Conservation (phyloP, 2,797 vertebrate genomes). For the Pseudochromis fuscus region DNA sequence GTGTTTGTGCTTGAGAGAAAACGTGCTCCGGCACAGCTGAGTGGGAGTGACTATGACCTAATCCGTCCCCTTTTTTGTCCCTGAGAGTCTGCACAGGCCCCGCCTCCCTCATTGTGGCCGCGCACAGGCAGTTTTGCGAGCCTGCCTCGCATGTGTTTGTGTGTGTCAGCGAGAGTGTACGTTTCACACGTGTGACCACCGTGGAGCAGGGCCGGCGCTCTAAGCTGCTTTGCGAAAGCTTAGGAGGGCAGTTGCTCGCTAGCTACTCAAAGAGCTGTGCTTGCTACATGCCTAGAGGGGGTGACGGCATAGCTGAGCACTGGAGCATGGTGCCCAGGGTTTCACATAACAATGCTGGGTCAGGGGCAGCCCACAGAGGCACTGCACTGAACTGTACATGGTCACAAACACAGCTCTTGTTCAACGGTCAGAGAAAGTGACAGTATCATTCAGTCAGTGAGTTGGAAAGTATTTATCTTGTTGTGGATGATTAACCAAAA, state of each 20-base stretch:
- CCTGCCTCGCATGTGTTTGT: constrained; percentile 58
- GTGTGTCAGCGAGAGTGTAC: constrained; percentile 71
- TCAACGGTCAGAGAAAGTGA: constrained; percentile 46
- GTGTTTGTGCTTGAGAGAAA: constrained; percentile 63
- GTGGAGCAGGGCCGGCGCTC: constrained; percentile 68
- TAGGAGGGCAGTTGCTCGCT: constrained; percentile 74
- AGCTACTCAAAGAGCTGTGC: constrained; percentile 70
- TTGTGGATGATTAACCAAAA: constrained; percentile 2
- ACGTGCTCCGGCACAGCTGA: constrained; percentile 79
- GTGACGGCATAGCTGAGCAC: constrained; percentile 73
- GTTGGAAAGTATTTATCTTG: constrained; percentile 17
- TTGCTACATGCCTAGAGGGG: constrained; percentile 73
- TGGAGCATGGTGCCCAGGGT: constrained; percentile 73
- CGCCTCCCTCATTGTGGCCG: constrained; percentile 52
- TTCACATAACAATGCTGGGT: constrained; percentile 75
- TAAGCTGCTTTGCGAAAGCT: constrained; percentile 83
- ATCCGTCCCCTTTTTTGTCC: constrained; percentile 58
- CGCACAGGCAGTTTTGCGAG: constrained; percentile 27
- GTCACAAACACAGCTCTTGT: constrained; percentile 53
- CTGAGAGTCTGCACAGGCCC: constrained; percentile 38
- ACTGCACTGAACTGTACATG: constrained; percentile 55
- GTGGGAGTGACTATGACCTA: constrained; percentile 70
- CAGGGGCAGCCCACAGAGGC: constrained; percentile 60
- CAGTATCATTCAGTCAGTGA: constrained; percentile 46
- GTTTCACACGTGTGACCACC: constrained; percentile 83